Percentiles rank a stretch among this genome's conserved stretches.
Evolutionary conservation across 2,888 invertebrate species (phyloP).

Genomic region (Biston stratarius): DNA sequence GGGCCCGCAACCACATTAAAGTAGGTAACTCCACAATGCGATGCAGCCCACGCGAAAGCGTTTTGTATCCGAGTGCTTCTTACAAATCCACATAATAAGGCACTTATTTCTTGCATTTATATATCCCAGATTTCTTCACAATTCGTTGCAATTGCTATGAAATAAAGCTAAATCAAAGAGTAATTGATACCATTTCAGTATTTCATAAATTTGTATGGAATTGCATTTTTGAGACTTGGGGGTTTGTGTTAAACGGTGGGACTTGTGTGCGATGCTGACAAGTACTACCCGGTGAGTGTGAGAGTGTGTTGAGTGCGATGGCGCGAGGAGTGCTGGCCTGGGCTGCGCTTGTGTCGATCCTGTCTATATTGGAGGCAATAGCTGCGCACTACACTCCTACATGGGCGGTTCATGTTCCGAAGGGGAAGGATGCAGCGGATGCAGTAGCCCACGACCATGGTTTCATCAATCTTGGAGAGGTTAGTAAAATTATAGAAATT

Average conservation of each 20-base stretch:
- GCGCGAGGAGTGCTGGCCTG: slow-evolving; percentile 69
- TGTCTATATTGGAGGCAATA: slow-evolving; percentile 62
- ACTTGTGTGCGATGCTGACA: slow-evolving; percentile 81
- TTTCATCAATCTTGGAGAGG: slow-evolving; percentile 94
- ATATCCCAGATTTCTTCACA: slow-evolving; percentile 33
- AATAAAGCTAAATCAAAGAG: slow-evolving; percentile 2
- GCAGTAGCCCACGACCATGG: slow-evolving; percentile 93
- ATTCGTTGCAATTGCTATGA: slow-evolving; percentile 25
- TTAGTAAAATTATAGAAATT: slow-evolving; percentile 73
- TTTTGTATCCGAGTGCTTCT: slow-evolving; percentile 37
- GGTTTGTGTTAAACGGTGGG: slow-evolving; percentile 49
- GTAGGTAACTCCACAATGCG: slow-evolving; percentile 33
- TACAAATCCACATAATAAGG: slow-evolving; percentile 32
- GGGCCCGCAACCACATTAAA: slow-evolving; percentile 22
- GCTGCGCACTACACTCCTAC: slow-evolving; percentile 90
- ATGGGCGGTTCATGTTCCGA: slow-evolving; percentile 94
- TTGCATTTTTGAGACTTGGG: slow-evolving; percentile 41
- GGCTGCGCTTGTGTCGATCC: slow-evolving; percentile 67
- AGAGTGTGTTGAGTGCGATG: slow-evolving; percentile 76
- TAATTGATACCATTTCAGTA: background rate
- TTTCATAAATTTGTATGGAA: background rate
- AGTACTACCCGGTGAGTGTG: slow-evolving; percentile 83
- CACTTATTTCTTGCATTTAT: slow-evolving; percentile 28
- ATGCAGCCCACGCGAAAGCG: slow-evolving; percentile 50
- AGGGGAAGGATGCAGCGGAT: slow-evolving; percentile 89